phyloP scores from a whole-genome alignment of 2,113 vertebrate species.

The Asarcornis scutulata region DNA sequence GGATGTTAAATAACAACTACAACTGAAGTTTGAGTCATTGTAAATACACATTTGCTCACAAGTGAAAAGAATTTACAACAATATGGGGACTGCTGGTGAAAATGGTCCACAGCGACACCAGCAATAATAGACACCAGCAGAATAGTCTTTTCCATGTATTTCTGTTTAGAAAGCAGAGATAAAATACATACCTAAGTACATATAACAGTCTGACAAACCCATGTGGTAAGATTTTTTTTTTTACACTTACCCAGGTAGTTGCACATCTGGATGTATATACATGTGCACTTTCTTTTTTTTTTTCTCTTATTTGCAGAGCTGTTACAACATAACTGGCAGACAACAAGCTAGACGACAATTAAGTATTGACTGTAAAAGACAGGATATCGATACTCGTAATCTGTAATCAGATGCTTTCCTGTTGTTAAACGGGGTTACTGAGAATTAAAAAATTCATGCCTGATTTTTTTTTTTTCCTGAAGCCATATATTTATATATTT shows the following conservation, averaged over 20 bases:
- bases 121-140: not conserved
- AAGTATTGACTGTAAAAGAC: not conserved
- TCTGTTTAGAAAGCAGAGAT: not conserved
- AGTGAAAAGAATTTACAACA: not conserved
- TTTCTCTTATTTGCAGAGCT: not conserved
- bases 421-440: conserved; percentile 21
- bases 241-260: not conserved
- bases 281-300: not conserved
- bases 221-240: not conserved
- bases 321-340: not conserved
- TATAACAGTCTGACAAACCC: not conserved
- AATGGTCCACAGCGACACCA: not conserved
- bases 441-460: not conserved
- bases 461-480: not conserved
- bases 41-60: not conserved
- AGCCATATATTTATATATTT: not conserved
- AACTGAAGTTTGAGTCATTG: not conserved
- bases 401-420: conserved; percentile 30
- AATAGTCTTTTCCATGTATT: not conserved
- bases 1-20: not conserved
- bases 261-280: not conserved
- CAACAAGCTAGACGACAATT: not conserved
- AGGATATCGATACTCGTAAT: not conserved
- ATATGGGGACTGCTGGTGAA: not conserved
- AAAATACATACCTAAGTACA: not conserved